Evolutionary conservation across 2,113 vertebrate genomes (phyloP), one percentile per base, ranked within the genome.

Genomic region (Uria aalge): DNA sequence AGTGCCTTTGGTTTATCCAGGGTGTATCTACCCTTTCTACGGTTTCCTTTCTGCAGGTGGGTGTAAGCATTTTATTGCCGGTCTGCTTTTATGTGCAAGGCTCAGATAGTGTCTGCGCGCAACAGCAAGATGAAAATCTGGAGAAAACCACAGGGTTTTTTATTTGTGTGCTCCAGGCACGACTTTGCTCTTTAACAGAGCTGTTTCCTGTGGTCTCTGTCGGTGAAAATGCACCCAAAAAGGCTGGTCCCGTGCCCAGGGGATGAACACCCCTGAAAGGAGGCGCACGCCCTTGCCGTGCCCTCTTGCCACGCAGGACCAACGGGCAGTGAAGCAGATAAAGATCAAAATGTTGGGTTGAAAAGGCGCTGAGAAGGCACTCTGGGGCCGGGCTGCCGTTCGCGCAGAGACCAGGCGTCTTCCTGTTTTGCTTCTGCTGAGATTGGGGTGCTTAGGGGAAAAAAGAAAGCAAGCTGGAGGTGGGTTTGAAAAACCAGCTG

Each of bases 351-450:
- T 3, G 9, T 4, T 11, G 40, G 20, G 15, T 24, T 36, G 3
- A 52, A 24, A 34, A 45, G 81, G 50, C 1, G 3, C 45, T 30
- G 74, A 47, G 45, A 3, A 11, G 43, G 7, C 15, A 7, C 22
- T 20, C 15, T 5, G 34, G 19, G 2, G 2, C 15, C 11, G 1
- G 40, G 4, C 30, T 36, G 72, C 55, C 6, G 22, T 16, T 23
- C 32, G 18, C 36, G 17, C 40, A 13, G 3, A 45, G 43, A 17
- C 11, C 43, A 34, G 59, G 24, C 8, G 1, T 15, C 67, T 32
- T 48, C 47, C 47, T 27, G 24, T 1, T 41, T 53, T 40, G 57
- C 36, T 38, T 85, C 45, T 36, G 75, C 53, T 36, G 43, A 60
- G 45, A 18, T 30, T 1, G 8, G 9, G 45, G n/a, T 36, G 40